A percentile compares a stretch with the other conserved stretches of the same genome.
phyloP scores from a whole-genome alignment of 2,797 vertebrate species.

The Hippoglossus hippoglossus region DNA sequence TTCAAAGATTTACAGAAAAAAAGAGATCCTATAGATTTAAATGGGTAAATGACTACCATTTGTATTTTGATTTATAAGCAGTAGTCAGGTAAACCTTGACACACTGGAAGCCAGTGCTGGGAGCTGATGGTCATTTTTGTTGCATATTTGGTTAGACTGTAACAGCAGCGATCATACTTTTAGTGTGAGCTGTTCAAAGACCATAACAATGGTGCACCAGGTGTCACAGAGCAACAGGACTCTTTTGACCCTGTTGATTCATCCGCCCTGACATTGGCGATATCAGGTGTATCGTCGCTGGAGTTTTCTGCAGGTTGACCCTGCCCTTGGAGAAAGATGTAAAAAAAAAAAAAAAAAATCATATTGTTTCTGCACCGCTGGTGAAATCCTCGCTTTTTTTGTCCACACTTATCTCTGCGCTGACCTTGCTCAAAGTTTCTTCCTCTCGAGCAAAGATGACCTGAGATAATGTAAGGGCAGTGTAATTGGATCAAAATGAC shows the following conservation, averaged over 20 bases:
- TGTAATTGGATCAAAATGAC: slow-evolving; percentile 81
- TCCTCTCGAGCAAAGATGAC: slow-evolving; percentile 71
- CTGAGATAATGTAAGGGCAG: slow-evolving; percentile 79
- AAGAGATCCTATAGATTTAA: too few species aligned
- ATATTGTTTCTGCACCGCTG: slow-evolving; percentile 67
- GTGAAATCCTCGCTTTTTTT: slow-evolving; percentile 38
- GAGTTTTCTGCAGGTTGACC: slow-evolving; percentile 55
- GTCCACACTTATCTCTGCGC: slow-evolving; percentile 63
- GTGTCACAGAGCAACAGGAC: slow-evolving; percentile 8
- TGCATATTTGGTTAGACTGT: background rate
- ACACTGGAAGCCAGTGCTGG: background rate
- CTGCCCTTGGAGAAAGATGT: slow-evolving; percentile 38
- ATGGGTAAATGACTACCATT: too few species aligned
- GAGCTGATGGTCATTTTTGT: background rate
- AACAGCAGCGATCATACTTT: too few species aligned
- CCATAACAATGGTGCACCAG: background rate
- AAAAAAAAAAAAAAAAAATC: slow-evolving; percentile 53
- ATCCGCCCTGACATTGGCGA: slow-evolving; percentile 48
- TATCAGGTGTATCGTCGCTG: slow-evolving; percentile 52
- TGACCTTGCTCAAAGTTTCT: slow-evolving; percentile 79
- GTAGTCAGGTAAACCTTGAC: background rate
- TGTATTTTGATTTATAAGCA: background rate
- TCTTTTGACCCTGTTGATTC: slow-evolving; percentile 43
- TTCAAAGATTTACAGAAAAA: too few species aligned
- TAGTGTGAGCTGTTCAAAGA: background rate